Percentiles rank a stretch among this genome's conserved stretches.
Conservation (phyloP, 2,797 vertebrate genomes). For the Odontamblyopus lacepedii region DNA sequence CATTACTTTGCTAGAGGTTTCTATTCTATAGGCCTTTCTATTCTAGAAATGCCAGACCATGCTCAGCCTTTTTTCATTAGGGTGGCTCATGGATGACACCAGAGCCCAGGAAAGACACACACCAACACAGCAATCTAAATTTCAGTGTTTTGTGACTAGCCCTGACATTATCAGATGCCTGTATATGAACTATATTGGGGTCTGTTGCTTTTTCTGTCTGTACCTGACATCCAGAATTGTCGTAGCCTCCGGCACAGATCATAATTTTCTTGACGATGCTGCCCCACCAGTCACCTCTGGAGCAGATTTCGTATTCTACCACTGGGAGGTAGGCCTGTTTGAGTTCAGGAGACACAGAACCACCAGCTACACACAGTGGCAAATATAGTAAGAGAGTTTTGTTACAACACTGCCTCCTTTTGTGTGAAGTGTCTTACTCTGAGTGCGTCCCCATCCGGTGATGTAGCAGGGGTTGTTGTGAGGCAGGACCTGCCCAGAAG, state of each 20-base stretch:
- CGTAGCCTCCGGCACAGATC: constrained; percentile 87
- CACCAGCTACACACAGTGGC: constrained; percentile 59
- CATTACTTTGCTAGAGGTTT: no score
- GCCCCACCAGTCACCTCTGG: constrained; percentile 83
- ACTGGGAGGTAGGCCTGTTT: constrained; percentile 85
- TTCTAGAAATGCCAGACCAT: no score
- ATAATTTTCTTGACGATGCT: constrained; percentile 83
- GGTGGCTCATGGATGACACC: no score
- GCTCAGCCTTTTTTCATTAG: no score
- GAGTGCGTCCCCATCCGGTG: constrained; percentile 88
- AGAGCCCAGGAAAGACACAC: no score
- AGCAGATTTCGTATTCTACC: constrained; percentile 79
- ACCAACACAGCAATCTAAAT: neutral
- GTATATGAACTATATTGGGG: neutral
- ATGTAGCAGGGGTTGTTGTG: constrained; percentile 85
- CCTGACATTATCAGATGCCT: neutral
- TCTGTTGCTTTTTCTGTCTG: no score
- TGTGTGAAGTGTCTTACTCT: constrained; percentile 73
- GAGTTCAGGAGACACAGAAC: constrained; percentile 79
- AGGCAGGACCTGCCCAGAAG: constrained; percentile 77
- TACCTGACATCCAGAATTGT: constrained; percentile 86
- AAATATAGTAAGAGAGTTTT: neutral
- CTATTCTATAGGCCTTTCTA: no score
- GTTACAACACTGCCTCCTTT: neutral
- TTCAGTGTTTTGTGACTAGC: neutral